Conservation (phyloP, 1,140 invertebrate species). For the Brachionus asplanchnoidis region DNA sequence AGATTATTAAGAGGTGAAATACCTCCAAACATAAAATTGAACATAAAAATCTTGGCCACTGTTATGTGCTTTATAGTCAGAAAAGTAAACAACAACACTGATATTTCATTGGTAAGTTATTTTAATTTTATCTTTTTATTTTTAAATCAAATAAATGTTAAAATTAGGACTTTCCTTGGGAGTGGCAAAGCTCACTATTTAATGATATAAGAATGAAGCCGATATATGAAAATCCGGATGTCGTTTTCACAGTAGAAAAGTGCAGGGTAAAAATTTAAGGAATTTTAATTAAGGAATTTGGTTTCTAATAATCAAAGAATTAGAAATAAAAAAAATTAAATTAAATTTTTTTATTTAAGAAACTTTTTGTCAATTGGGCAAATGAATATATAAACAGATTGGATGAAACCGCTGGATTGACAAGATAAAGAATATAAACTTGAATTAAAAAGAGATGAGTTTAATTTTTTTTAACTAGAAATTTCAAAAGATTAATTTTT, state of each 20-base stretch:
- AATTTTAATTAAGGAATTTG: neutral
- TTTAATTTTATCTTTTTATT: neutral
- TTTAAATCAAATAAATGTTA: neutral
- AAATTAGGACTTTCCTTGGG: slow-evolving; percentile 33
- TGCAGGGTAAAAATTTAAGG: neutral
- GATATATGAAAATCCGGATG: slow-evolving; percentile 1
- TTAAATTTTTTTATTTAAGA: neutral
- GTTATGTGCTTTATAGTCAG: slow-evolving; percentile 24
- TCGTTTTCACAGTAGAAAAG: neutral
- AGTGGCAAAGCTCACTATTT: slow-evolving; percentile 29
- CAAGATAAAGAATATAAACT: neutral
- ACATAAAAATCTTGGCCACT: slow-evolving; percentile 21
- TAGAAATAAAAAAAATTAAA: neutral
- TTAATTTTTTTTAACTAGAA: neutral
- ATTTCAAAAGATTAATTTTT: neutral
- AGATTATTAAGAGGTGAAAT: slow-evolving; percentile 25
- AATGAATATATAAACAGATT: slow-evolving; percentile 35
- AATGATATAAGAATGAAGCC: slow-evolving; percentile 35
- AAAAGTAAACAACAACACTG: slow-evolving; percentile 19
- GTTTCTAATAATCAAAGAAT: neutral
- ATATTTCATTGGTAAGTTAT: neutral
- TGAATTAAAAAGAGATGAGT: neutral
- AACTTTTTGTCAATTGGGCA: slow-evolving; percentile 13
- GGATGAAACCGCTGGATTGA: slow-evolving; percentile 28
- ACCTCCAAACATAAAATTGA: neutral